Conservation (phyloP, 2,113 vertebrate genomes). For the Nibea albiflora region DNA sequence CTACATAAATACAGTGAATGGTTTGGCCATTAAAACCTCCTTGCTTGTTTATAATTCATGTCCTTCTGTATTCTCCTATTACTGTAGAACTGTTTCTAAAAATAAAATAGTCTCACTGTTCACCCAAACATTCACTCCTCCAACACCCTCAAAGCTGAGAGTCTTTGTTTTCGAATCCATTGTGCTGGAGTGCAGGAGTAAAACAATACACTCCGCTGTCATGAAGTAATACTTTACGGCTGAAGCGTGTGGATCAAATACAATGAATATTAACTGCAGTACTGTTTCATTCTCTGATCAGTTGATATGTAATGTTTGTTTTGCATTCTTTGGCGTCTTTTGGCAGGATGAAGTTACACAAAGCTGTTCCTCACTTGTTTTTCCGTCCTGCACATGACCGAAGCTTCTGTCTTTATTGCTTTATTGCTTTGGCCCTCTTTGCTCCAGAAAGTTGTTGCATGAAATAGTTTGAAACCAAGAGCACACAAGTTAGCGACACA, state of each 20-base stretch:
- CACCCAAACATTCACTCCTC: not conserved
- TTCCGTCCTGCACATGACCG: not conserved
- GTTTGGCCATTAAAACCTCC: not conserved
- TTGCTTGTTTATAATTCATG: not conserved
- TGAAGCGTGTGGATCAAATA: not conserved
- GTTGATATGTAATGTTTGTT: not conserved
- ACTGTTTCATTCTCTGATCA: not conserved
- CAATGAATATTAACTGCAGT: not conserved
- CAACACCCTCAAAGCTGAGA: constrained; percentile 5
- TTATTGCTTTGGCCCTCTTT: not conserved
- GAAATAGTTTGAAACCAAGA: not conserved
- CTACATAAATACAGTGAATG: no score
- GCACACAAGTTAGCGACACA: not conserved
- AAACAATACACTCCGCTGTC: not conserved
- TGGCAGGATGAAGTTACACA: not conserved
- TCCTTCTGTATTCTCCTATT: not conserved
- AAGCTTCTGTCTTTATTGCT: not conserved
- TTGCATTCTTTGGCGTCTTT: constrained; percentile 9
- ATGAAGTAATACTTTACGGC: not conserved
- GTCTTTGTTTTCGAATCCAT: constrained; percentile 5
- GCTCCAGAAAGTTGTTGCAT: not conserved
- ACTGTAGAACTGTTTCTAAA: not conserved
- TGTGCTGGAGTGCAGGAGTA: not conserved
- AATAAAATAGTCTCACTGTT: not conserved
- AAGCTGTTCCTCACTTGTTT: not conserved